These are phyloP conservation scores for Drosophila arawakana DNA, from an alignment of 1,140 invertebrate genomes.

Conservation along the genomic window DNA sequence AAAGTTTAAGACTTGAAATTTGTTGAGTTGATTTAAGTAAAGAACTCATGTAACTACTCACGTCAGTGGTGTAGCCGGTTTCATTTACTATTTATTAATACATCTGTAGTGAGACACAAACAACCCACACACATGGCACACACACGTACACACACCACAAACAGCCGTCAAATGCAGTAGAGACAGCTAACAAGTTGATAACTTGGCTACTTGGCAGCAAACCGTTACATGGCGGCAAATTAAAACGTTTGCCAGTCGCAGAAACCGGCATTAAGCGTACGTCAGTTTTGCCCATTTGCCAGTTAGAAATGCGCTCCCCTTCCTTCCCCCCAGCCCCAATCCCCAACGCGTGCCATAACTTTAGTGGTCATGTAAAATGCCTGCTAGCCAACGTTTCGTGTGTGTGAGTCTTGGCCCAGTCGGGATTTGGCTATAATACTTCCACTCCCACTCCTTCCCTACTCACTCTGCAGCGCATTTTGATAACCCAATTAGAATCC, in stretches of 20 bases:
- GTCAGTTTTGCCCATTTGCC: constrained; percentile 38
- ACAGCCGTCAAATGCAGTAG: constrained; percentile 13
- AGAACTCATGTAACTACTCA: too few species aligned
- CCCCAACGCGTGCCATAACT: constrained; percentile 61
- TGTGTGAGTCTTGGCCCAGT: constrained; percentile 32
- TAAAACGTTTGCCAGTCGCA: constrained; percentile 36
- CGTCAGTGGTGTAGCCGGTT: too few species aligned
- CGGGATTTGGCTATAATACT: neutral
- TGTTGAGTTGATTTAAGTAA: too few species aligned
- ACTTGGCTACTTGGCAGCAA: constrained; percentile 36
- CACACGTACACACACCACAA: constrained; percentile 1
- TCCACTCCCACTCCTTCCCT: neutral
- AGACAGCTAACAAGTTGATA: constrained; percentile 1
- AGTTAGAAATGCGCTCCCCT: constrained; percentile 44
- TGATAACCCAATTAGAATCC: constrained; percentile 49
- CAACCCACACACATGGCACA: too few species aligned
- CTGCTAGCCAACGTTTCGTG: neutral
- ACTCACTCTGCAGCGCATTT: constrained; percentile 18
- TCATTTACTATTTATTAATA: too few species aligned
- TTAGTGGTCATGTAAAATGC: constrained; percentile 26
- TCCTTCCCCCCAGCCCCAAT: neutral
- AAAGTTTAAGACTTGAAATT: too few species aligned
- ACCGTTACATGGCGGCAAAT: constrained; percentile 44
- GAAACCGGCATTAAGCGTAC: neutral
- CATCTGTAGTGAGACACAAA: too few species aligned